Base-by-base conservation (phyloP, 2,797 vertebrate species). In the Lagocephalus sceleratus region DNA sequence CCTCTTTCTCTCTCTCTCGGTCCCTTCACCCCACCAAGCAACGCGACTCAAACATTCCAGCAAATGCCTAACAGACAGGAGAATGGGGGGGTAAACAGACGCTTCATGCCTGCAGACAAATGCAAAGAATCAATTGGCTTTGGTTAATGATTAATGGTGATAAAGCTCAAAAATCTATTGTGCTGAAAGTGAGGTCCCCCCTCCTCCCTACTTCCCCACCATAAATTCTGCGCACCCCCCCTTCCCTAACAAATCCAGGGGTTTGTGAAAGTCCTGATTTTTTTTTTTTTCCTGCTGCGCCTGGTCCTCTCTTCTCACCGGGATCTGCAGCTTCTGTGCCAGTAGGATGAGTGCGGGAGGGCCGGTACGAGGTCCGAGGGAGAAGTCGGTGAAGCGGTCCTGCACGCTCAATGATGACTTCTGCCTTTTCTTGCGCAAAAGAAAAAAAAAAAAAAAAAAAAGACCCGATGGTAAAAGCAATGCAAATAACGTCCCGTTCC, bases 21-120 rank as follows among this genome's bases (percentile, higher is more conserved):
- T 86, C 78, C 85, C 83, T 87, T 90, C 84, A 89, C 72, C 86
- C 89, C 79, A 81, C 85, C 73, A 81, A 83, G 71, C 76, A 82
- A 54, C 76, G 74, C 50, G 75, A 75, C 63, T 80, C 86, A 85
- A 84, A 84, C 89, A 90, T 91, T 85, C 85, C 88, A 88, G 84
- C 81, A 60, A 71, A 66, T 22, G 79, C 83, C 86, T 85, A 75
- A 45, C 66, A 81, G 53, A 74, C 32, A 47, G 60, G 40, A 42
- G 40, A 19, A 20, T 62, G 45, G 59, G 51, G 41, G 25, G 40
- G 25, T 20, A 47, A 46, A 65, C 20, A 68, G 60, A 65, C 63
- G 71, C 67, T 63, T 76, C 69, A 78, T 50, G 74, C 59, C 68
- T 65, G 40, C 63, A 75, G 1, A 54, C 47, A 26, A 51, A 21